Base-by-base conservation (phyloP, 2,113 vertebrate species). In the Sebastes fasciatus region DNA sequence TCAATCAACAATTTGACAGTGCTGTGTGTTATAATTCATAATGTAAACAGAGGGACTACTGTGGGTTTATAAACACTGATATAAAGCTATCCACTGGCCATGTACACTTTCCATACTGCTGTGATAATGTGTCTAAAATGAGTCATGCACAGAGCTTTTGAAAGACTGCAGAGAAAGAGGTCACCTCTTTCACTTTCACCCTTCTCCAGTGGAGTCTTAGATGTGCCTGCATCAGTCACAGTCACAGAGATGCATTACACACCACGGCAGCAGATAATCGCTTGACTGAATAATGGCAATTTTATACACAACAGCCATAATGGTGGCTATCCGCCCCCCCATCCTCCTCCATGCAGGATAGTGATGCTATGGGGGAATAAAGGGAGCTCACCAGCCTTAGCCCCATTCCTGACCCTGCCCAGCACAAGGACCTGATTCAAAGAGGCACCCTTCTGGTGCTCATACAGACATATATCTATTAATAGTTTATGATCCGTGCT, bases 401-500 rank as follows among this genome's bases (percentile, higher is more conserved):
- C 75, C 85, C 74, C 75, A 67, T 77, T 65, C 49, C 81, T 74
- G 82, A 90, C 81, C 84, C 75, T 49, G 9, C 48, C 51, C 51
- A 65, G 77, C 78, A 86, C 85, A 87, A 83, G 78, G 81, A 86
- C 90, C 83, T 13, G 42, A 91, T 82, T 90, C 88, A 92, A 89
- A 94, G 88, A 83, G 83, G 77, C 65, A 11, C 69, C 89, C 81
- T 82, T 74, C 74, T 86, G 86, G 58, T 77, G 64, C 72, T 86
- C 88, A 89, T 71, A 90, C 87, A 88, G 78, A 86, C 89, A 87
- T 81, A 84, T 77, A 86, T 89, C 91, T 91, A 95, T 95, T 90
- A 95, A 95, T 94, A 95, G 88, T 95, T 94, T 86, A 93, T 91
- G 92, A 91, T 77, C 84, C 52, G 74, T 80, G 90, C 93, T 94